Evolutionary conservation across 1,140 invertebrate genomes (phyloP).

Genomic region (Oryzaephilus surinamensis): DNA sequence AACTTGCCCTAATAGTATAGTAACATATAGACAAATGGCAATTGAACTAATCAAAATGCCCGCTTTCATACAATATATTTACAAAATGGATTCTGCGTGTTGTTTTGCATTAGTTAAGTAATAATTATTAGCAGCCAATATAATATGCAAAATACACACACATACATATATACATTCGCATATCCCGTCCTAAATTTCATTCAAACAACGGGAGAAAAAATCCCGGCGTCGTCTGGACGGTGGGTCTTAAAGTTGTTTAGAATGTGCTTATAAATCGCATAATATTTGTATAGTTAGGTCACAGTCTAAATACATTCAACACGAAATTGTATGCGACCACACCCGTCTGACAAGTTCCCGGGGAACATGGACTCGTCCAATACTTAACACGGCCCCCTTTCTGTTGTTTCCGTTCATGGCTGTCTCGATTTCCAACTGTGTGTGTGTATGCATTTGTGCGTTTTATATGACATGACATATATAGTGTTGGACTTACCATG

Average conservation of each 20-base stretch:
- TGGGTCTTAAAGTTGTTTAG: slow-evolving; percentile 8
- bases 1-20: slow-evolving; percentile 15
- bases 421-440: slow-evolving; percentile 15
- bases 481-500: too few relatives aligned
- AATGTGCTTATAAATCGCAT: slow-evolving; percentile 10
- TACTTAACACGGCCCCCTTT: slow-evolving; percentile 22
- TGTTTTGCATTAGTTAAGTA: slow-evolving; percentile 12
- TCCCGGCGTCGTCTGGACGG: slow-evolving; percentile 14
- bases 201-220: slow-evolving; percentile 13
- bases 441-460: too few relatives aligned
- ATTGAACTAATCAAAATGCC: slow-evolving; percentile 19
- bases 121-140: slow-evolving; percentile 8
- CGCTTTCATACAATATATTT: slow-evolving; percentile 3
- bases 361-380: slow-evolving; percentile 27
- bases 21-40: too few relatives aligned
- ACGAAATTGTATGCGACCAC: slow-evolving; percentile 13
- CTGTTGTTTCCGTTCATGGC: slow-evolving; percentile 19
- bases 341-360: slow-evolving; percentile 21
- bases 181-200: slow-evolving; percentile 8
- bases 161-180: too few relatives aligned
- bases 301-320: slow-evolving; percentile 14
- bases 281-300: slow-evolving; percentile 1
- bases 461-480: too few relatives aligned
- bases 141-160: too few relatives aligned
- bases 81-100: slow-evolving; percentile 22